Percentiles rank a stretch among this genome's conserved stretches.
Conservation (phyloP, 2,888 invertebrate species). For the Cephus rjabovi region DNA sequence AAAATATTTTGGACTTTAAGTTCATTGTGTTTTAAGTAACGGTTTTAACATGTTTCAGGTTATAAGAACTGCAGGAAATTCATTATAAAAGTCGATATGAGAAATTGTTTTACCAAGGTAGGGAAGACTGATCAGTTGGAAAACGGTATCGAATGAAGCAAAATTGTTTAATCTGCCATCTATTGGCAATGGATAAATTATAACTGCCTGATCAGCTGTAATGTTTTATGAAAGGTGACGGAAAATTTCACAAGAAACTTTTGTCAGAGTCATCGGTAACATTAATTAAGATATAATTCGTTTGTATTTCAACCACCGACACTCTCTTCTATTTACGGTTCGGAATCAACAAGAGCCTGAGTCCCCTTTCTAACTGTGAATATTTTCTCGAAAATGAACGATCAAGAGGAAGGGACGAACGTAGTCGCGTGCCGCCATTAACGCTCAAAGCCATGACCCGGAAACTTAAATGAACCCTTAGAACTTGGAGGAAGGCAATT, state of each 20-base stretch:
- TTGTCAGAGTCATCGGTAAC: too few species aligned
- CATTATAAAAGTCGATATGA: background rate
- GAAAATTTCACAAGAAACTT: too few species aligned
- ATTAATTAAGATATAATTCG: too few species aligned
- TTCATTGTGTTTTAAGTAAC: background rate
- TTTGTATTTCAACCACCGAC: too few species aligned
- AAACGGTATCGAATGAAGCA: too few species aligned
- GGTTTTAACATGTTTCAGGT: background rate
- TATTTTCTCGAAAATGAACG: background rate
- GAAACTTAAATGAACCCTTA: conserved; percentile 52
- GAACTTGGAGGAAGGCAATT: conserved; percentile 41
- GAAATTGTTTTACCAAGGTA: background rate
- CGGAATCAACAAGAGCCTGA: background rate
- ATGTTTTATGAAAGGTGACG: too few species aligned
- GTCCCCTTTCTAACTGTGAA: background rate
- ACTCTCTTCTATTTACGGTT: background rate
- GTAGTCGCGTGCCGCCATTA: conserved; percentile 15
- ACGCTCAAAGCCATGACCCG: conserved; percentile 40
- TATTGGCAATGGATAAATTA: too few species aligned
- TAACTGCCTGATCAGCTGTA: too few species aligned
- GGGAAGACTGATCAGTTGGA: too few species aligned
- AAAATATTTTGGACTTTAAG: background rate
- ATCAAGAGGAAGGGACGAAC: background rate
- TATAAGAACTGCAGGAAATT: background rate
- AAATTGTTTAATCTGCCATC: too few species aligned